Base-by-base conservation (phyloP, 2,797 vertebrate species). In the Pseudocheirus occidentalis region DNA sequence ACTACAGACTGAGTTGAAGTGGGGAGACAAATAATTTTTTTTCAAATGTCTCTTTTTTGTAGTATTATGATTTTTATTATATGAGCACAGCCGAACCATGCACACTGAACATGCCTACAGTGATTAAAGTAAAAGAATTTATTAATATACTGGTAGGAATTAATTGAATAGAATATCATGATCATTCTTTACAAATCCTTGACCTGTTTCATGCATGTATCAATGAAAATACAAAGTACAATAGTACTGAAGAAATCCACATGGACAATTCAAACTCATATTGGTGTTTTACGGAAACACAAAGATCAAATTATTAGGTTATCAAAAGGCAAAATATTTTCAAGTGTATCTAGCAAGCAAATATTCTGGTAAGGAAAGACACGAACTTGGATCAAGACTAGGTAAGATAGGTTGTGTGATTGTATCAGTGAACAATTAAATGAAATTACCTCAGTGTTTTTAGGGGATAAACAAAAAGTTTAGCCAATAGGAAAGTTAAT, bases 361-460 rank as follows among this genome's bases (percentile, higher is more conserved):
- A 73, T n/a, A 73, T 40, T 73, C 5, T 73, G 4, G 62, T 73
- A 73, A 73, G 16, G 34, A 34, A 73, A 87, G 14, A 92, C 27
- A 89, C 1, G 54, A 0, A 56, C 6, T 58, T 94, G 27, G 58
- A 28, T 94, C 54, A 50, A 92, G 31, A 54, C 31, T 92, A 73
- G n/a, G 55, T 40, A 93, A 96, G 92, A 92, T 27, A 6, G 52
- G 29, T 21, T 14, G 29, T 27, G 56, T 2, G 40, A 12, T 57
- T 89, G 56, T 0, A 73, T 66, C 55, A 73, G 53, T 54, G 14
- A 56, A 73, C 1, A 90, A 16, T 89, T 50, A 95, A 92, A 90
- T 54, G 46, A 93, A 94, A 94, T 55, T 58, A 94, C 34, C 28
- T 89, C 14, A 29, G 94, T 21, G 53, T 54, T 0, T 94, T 94